Base-by-base conservation (phyloP, 1,140 invertebrate species). In the Pseudobourletiella spinata region DNA sequence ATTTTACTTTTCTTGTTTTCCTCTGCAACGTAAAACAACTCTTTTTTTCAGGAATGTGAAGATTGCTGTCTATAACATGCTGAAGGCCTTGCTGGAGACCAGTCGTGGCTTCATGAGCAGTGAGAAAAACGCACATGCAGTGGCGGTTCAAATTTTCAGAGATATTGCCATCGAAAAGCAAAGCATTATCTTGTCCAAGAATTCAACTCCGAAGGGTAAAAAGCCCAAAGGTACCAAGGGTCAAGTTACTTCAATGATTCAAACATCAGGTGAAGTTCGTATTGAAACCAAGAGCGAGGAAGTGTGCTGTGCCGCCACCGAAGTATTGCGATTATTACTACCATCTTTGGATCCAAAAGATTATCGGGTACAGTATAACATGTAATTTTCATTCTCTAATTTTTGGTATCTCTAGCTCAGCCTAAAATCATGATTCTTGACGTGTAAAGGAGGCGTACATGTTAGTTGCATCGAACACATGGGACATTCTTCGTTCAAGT, bases 321-420 rank as follows among this genome's bases (percentile, higher is more conserved):
- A 56, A 24, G 24, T 55, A 0, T 51, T 67, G 18, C 0, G 8
- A 4, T 8, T 11, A 18, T 3, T 67, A 3, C 55, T 67, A 57
- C 57, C 65, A n/a, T 18, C 29, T 8, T 57, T 63, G 24, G 58
- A 63, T 52, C 1, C 2, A 11, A 39, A 39, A n/a, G 32, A 39
- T n/a, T n/a, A n/a, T n/a, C n/a, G n/a, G n/a, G n/a, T n/a, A n/a
- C n/a, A n/a, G n/a, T n/a, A n/a, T n/a, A n/a, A n/a, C n/a, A n/a
- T n/a, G n/a, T n/a, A n/a, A n/a, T n/a, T n/a, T n/a, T n/a, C n/a
- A n/a, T n/a, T n/a, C n/a, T n/a, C n/a, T n/a, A n/a, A n/a, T n/a
- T n/a, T n/a, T n/a, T n/a, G n/a, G n/a, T n/a, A n/a, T n/a, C n/a
- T n/a, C n/a, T n/a, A n/a, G n/a, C n/a, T n/a, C n/a, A n/a, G n/a